Evolutionary conservation across 1,140 invertebrate genomes (phyloP).

Genomic region (Cyrtorhinus lividipennis): DNA sequence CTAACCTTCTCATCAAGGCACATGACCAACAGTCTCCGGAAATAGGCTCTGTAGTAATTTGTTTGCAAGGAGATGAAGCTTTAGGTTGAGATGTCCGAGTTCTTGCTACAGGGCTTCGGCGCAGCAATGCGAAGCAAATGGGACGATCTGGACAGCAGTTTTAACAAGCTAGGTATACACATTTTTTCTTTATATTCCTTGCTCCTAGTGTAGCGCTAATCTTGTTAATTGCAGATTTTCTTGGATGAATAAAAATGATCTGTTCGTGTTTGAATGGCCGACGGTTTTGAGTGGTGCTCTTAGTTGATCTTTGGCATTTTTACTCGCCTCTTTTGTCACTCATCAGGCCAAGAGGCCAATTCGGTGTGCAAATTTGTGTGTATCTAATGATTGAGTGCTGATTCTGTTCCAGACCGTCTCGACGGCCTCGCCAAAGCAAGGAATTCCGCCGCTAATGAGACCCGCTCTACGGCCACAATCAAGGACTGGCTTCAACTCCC

Average conservation of each 20-base stretch:
- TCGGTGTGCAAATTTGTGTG: too few species aligned
- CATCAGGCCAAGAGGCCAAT: background rate
- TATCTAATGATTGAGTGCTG: background rate
- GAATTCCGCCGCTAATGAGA: too few species aligned
- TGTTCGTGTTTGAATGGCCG: too few species aligned
- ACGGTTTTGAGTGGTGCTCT: too few species aligned
- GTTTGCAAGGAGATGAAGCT: background rate
- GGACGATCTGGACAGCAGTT: slow-evolving; percentile 45
- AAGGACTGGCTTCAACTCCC: slow-evolving; percentile 84
- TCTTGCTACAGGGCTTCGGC: slow-evolving; percentile 28
- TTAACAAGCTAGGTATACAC: slow-evolving; percentile 42
- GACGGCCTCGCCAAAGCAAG: slow-evolving; percentile 56
- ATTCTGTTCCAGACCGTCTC: slow-evolving; percentile 59
- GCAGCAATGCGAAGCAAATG: slow-evolving; percentile 42
- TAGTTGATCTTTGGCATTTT: too few species aligned
- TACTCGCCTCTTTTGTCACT: too few species aligned
- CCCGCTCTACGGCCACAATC: slow-evolving; percentile 50
- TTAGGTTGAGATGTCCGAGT: slow-evolving; percentile 20
- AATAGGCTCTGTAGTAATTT: background rate
- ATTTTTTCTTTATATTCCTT: slow-evolving; percentile 8
- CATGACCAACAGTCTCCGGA: too few species aligned
- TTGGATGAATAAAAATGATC: too few species aligned
- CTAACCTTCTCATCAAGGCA: too few species aligned
- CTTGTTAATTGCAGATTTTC: too few species aligned
- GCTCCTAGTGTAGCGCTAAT: too few species aligned